Base-by-base conservation (phyloP, 2,888 invertebrate genomes). In the Archips xylosteana region DNA sequence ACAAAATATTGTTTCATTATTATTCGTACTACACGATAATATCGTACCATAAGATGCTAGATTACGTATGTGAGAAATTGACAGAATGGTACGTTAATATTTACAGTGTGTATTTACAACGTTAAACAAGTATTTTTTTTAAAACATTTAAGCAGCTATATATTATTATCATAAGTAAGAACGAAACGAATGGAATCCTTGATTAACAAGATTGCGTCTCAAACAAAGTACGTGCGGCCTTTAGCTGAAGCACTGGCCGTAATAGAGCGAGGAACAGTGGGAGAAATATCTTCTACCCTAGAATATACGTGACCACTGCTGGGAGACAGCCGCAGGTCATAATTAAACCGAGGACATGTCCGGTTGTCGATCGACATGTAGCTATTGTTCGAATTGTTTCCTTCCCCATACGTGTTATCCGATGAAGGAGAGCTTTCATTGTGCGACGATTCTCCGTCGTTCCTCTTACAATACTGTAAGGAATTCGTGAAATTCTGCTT, bases 341-440 rank as follows among this genome's bases (percentile, higher is more conserved):
- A 94, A 94, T 94, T 94, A 94, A 94, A 93, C 85, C 94, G 93
- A 84, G 94, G 89, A 91, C 94, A 94, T 85, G 89, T 89, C 83
- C 92, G 92, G 86, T 94, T 93, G 85, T 96, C 96, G 81, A 96
- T 96, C 78, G 96, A 96, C 89, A 96, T 96, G 90, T 96, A 96
- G 92, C 96, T 96, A 89, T 96, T 96, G 89, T 96, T 96, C 83
- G 96, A 92, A 85, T 95, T 95, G 83, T 96, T 95, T 81, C 95
- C 95, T 86, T 96, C 96, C 82, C 96, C 96, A 85, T 96, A 96
- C 85, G 96, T 95, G 86, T 95, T 91, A 80, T 94, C 94, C 32
- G 94, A 94, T 68, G 94, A 94, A 81, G 91, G 95, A 89, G 88
- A 96, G 92, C 91, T 95, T 95, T 90, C 95, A 93, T 90, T 95